phyloP scores from a whole-genome alignment of 1,140 invertebrate genomes.

The Lepidurus arcticus region DNA sequence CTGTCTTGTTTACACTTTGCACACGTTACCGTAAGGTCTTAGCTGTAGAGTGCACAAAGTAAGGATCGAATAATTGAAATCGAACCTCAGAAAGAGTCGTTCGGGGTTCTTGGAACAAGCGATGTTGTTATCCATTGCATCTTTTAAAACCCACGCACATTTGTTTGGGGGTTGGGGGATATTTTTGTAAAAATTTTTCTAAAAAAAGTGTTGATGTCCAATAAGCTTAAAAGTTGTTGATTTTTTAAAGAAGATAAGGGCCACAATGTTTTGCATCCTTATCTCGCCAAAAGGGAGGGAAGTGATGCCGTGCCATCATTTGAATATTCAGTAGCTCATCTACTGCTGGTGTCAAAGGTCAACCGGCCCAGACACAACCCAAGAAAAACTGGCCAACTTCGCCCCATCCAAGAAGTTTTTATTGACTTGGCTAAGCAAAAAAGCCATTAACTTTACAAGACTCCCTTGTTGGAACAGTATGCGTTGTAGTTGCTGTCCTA shows the following conservation, averaged over 20 bases:
- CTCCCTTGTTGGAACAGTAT: conserved; percentile 9
- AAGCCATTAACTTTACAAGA: not conserved
- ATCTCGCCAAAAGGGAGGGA: not conserved
- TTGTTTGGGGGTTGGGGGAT: too few species aligned
- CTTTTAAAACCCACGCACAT: too few species aligned
- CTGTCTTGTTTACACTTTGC: not conserved
- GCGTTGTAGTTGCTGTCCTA: not conserved
- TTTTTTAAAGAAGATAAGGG: not conserved
- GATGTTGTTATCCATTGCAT: too few species aligned
- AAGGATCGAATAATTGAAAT: not conserved
- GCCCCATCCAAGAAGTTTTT: not conserved
- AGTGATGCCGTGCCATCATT: conserved; percentile 4
- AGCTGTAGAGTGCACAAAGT: not conserved
- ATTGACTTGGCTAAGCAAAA: not conserved
- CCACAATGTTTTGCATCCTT: not conserved
- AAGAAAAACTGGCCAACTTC: not conserved
- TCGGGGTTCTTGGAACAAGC: too few species aligned
- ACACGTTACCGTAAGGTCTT: not conserved
- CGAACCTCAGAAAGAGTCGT: too few species aligned
- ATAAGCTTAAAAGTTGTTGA: not conserved
- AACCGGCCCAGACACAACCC: conserved; percentile 15
- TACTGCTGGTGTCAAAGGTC: not conserved
- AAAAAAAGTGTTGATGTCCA: not conserved
- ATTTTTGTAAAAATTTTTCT: too few species aligned
- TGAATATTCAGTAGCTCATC: conserved; percentile 22